Base-by-base conservation (phyloP, 2,888 invertebrate species). In the Cheiracanthium punctorium region DNA sequence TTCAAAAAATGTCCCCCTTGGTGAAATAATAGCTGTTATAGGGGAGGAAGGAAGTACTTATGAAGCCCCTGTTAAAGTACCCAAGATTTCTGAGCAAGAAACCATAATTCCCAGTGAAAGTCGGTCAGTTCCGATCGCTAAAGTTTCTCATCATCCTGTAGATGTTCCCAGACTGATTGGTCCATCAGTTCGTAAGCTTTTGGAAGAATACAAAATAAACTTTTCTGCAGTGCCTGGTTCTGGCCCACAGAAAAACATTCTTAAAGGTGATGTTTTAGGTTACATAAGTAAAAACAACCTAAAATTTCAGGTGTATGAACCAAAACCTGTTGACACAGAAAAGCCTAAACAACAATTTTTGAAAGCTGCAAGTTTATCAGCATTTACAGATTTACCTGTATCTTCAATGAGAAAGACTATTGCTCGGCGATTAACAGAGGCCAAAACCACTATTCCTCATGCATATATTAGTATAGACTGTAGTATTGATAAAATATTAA, bases 371-470 rank as follows among this genome's bases (percentile, higher is more conserved):
- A 65, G 41, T 74, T 58, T 41, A 58, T 24, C 82, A 2, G 69
- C 90, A 0, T 94, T 91, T 90, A 91, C 92, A 65, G 95, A 95
- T 90, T 91, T 93, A 65, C 93, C 93, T 82, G 91, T 94, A 67
- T 93, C 93, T 1, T 93, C 92, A 89, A 94, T 95, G 93, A 92
- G 94, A 88, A 92, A 92, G 86, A 93, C 93, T 7, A 94, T 95
- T 89, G 95, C 95, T 1, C 94, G 94, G 90, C 91, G 95, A 89
- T 92, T 95, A 8, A 93, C 93, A 17, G 93, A 94, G 90, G 94
- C 95, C 0, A 95, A 95, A 70, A 92, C 92, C 37, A 93, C 92
- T 58, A 94, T 94, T 88, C 94, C 95, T n/a, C 95, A 95, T 91
- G 92, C 94, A 0, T 95, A 95, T 90, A 92, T 93, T n/a, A 92